Percentiles rank a stretch among this genome's conserved stretches.
Evolutionary conservation across 2,113 vertebrate species (phyloP).

Genomic region (Ctenomys sociabilis): DNA sequence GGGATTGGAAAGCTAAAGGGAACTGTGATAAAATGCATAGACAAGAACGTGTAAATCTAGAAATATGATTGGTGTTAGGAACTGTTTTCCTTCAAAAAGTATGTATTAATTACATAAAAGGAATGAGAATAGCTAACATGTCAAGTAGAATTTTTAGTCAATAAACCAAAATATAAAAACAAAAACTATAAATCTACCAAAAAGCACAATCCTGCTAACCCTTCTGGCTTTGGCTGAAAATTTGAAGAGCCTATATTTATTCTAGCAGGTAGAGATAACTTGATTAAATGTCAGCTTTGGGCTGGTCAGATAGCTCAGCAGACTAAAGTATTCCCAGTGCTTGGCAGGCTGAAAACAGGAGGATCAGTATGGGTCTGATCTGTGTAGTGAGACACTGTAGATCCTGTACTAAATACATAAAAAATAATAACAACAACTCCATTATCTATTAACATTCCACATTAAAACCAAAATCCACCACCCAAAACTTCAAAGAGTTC

Average conservation of each 20-base stretch:
- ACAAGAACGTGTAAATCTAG: background rate
- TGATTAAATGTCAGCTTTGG: background rate
- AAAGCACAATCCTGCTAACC: constrained; percentile 13
- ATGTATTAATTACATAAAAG: background rate
- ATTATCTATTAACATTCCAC: background rate
- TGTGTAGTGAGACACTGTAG: no score
- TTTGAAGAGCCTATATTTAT: background rate
- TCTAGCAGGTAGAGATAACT: background rate
- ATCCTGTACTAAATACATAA: no score
- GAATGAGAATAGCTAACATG: background rate
- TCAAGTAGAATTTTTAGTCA: background rate
- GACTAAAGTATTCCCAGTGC: no score
- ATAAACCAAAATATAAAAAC: constrained; percentile 16
- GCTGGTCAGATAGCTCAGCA: no score
- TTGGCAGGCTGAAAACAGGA: no score
- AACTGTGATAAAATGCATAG: background rate
- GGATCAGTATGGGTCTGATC: no score
- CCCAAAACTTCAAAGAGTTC: constrained; percentile 4
- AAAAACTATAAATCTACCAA: background rate
- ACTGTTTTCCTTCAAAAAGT: background rate
- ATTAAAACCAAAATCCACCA: background rate
- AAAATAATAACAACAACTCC: background rate
- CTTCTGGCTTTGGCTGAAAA: background rate
- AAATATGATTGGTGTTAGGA: background rate
- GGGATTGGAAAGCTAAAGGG: background rate